Conservation (phyloP, 2,113 vertebrate genomes). For the Xyrauchen texanus region DNA sequence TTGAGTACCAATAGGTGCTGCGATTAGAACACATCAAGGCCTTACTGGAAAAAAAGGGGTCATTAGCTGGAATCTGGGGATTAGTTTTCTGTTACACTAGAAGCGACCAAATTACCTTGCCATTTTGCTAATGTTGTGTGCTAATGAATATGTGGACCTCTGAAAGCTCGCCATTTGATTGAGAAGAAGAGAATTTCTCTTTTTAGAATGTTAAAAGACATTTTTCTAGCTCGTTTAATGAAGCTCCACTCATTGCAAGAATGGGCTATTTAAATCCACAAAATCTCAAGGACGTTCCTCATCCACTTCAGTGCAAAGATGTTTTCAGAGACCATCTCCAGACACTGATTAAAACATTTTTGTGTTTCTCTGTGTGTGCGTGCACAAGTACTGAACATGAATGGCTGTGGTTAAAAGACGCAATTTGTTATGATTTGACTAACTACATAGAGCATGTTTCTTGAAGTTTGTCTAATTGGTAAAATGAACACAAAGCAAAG, state of each 20-base stretch:
- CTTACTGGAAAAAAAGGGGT: slow-evolving; percentile 16
- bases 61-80: slow-evolving; percentile 36
- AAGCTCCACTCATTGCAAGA: slow-evolving; percentile 48
- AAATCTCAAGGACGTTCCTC: slow-evolving; percentile 44
- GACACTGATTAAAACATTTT: slow-evolving; percentile 31
- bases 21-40: slow-evolving; percentile 36
- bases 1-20: slow-evolving; percentile 25
- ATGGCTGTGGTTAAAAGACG: neutral
- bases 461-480: slow-evolving; percentile 10
- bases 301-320: slow-evolving; percentile 40
- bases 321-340: slow-evolving; percentile 25
- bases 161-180: slow-evolving; percentile 8
- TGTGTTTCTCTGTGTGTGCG: neutral
- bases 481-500: neutral
- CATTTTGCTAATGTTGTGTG: slow-evolving; percentile 44
- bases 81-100: slow-evolving; percentile 45
- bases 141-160: slow-evolving; percentile 21
- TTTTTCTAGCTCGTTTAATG: slow-evolving; percentile 41
- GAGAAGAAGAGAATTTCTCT: slow-evolving; percentile 17
- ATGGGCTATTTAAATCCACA: slow-evolving; percentile 43
- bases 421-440: neutral
- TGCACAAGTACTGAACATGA: neutral
- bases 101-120: slow-evolving; percentile 50
- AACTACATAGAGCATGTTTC: neutral
- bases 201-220: slow-evolving; percentile 44